Percentiles rank a stretch among this genome's conserved stretches.
Conservation (phyloP, 2,797 vertebrate species). For the Protonibea diacanthus region DNA sequence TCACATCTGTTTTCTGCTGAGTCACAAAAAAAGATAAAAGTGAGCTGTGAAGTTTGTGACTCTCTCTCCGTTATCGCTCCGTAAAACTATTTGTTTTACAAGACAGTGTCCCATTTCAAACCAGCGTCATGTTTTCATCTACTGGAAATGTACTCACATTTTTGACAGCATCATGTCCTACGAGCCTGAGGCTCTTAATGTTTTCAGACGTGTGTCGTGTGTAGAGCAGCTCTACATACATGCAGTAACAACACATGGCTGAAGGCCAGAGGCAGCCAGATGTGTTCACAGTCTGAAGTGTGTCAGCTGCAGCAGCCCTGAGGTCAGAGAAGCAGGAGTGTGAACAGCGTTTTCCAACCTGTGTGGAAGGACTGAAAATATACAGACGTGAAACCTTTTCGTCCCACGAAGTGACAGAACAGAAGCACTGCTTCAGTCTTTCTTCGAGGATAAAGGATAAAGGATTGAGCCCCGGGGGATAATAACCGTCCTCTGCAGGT, state of each 20-base stretch:
- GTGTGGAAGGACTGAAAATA: too few relatives aligned
- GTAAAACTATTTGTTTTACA: slow-evolving; percentile 4
- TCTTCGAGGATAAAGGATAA: too few relatives aligned
- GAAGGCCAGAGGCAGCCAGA: not conserved
- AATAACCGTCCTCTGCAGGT: too few relatives aligned
- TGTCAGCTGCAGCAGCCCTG: not conserved
- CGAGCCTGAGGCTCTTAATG: not conserved
- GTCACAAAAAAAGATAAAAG: not conserved
- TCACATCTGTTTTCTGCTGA: not conserved
- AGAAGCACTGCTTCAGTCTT: too few relatives aligned
- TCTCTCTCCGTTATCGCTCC: not conserved
- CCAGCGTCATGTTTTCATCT: not conserved
- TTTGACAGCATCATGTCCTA: not conserved
- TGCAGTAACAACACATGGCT: not conserved
- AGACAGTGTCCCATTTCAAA: not conserved
- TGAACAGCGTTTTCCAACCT: not conserved
- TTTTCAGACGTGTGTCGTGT: not conserved
- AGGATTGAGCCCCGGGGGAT: too few relatives aligned
- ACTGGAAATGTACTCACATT: not conserved
- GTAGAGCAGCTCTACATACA: not conserved
- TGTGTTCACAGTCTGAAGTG: not conserved
- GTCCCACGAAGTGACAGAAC: too few relatives aligned
- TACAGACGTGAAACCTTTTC: too few relatives aligned
- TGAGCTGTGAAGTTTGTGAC: not conserved
- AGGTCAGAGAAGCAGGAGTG: not conserved